These are phyloP conservation scores for Merluccius polli DNA, from an alignment of 2,797 vertebrate species.

Conservation along the genomic window DNA sequence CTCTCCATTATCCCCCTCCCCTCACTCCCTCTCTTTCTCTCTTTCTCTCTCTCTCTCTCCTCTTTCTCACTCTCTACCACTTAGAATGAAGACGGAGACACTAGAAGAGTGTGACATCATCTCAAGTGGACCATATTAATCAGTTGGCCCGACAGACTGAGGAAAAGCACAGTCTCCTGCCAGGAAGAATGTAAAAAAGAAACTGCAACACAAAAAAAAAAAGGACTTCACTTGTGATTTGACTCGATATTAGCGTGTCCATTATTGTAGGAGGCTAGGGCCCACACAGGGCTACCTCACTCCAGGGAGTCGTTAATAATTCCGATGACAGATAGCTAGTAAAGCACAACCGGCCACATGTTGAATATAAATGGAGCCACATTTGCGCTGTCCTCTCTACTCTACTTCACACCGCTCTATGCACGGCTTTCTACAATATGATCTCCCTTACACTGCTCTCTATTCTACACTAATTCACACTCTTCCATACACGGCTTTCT, in stretches of 20 bases:
- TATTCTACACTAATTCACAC: no score
- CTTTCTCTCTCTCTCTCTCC: constrained; percentile 9
- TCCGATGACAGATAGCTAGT: not conserved
- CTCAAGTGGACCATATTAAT: constrained; percentile 5
- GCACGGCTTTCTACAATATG: not conserved
- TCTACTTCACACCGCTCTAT: no score
- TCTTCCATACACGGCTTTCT: no score
- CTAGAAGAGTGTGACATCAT: constrained; percentile 12
- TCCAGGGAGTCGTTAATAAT: not conserved
- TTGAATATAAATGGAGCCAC: not conserved
- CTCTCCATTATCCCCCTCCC: constrained; percentile 15
- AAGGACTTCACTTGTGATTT: not conserved
- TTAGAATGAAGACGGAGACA: constrained; percentile 16
- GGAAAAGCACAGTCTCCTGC: not conserved
- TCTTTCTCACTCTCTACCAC: no score
- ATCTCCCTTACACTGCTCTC: no score
- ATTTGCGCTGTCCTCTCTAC: not conserved
- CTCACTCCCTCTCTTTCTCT: constrained; percentile 10
- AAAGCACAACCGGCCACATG: constrained; percentile 1
- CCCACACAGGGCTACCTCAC: not conserved
- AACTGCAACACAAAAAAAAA: not conserved
- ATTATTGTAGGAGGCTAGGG: not conserved
- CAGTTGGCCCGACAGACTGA: not conserved
- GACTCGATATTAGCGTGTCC: not conserved
- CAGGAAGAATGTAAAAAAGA: not conserved